A percentile compares a stretch with the other conserved stretches of the same genome.
These are phyloP conservation scores for Rhogogaster chlorosoma DNA, from an alignment of 2,888 invertebrate species.

Conservation along the genomic window DNA sequence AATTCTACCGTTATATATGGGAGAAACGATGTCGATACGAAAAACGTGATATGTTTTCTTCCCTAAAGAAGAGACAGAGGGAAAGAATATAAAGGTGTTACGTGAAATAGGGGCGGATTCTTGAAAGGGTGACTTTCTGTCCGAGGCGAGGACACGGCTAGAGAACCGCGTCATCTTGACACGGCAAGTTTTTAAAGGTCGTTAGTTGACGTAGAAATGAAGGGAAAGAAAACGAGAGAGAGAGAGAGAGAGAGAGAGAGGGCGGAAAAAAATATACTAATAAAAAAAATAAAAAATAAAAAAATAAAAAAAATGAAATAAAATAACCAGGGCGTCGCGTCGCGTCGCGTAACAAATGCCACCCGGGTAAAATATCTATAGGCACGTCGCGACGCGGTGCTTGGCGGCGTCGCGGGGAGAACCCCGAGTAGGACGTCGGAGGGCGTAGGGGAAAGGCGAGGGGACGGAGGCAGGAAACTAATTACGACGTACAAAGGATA, in stretches of 20 bases:
- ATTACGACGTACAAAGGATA: constrained; percentile 66
- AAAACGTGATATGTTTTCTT: background rate
- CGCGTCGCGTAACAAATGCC: constrained; percentile 47
- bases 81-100: background rate
- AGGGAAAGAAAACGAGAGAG: background rate
- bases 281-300: background rate
- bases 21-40: constrained; percentile 5
- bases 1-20: background rate
- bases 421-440: constrained; percentile 34
- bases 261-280: background rate
- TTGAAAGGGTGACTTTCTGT: background rate
- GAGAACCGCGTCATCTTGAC: constrained; percentile 33
- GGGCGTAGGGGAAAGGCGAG: background rate
- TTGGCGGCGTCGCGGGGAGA: constrained; percentile 26
- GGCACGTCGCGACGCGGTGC: constrained; percentile 35
- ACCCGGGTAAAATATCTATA: constrained; percentile 47
- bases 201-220: constrained; percentile 30
- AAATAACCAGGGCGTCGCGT: constrained; percentile 1
- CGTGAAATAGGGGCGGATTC: background rate
- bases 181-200: constrained; percentile 43
- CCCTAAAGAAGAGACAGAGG: background rate
- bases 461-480: constrained; percentile 61
- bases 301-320: background rate
- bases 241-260: background rate
- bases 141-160: background rate